Evolutionary conservation across 2,888 invertebrate genomes (phyloP).

Genomic region (Lymantria monacha): DNA sequence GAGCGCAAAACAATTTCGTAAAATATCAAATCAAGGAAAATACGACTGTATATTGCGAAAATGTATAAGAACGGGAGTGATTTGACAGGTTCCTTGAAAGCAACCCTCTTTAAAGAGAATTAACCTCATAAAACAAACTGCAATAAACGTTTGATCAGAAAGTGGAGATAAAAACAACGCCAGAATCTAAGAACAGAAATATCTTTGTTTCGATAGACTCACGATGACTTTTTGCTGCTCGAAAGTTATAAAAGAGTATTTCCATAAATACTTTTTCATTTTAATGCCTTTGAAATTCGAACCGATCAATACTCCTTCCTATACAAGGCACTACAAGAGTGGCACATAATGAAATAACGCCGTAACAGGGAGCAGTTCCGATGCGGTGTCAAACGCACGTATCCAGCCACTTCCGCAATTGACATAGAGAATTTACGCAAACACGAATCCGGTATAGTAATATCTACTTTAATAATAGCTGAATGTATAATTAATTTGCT

Average conservation of each 20-base stretch:
- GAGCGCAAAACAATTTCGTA: slow-evolving; percentile 48
- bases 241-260: neutral
- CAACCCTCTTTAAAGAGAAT: slow-evolving; percentile 30
- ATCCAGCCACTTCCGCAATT: slow-evolving; percentile 38
- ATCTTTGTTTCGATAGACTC: slow-evolving; percentile 5
- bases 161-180: slow-evolving; percentile 14
- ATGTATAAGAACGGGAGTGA: slow-evolving; percentile 19
- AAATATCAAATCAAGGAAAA: slow-evolving; percentile 45
- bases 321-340: neutral
- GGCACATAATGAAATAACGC: slow-evolving; percentile 15
- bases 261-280: too few species aligned
- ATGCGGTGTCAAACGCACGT: slow-evolving; percentile 39
- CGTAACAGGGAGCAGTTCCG: slow-evolving; percentile 34
- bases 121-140: slow-evolving; percentile 27
- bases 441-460: slow-evolving; percentile 3
- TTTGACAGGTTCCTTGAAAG: slow-evolving; percentile 26
- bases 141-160: slow-evolving; percentile 29
- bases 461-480: neutral
- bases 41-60: slow-evolving; percentile 29
- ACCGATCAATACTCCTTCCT: too few species aligned
- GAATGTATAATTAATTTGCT: neutral
- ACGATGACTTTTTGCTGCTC: neutral
- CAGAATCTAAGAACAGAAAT: slow-evolving; percentile 7
- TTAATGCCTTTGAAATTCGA: too few species aligned
- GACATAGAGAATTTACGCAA: slow-evolving; percentile 35